phyloP scores from a whole-genome alignment of 2,113 vertebrate species.

The Xenopus borealis region DNA sequence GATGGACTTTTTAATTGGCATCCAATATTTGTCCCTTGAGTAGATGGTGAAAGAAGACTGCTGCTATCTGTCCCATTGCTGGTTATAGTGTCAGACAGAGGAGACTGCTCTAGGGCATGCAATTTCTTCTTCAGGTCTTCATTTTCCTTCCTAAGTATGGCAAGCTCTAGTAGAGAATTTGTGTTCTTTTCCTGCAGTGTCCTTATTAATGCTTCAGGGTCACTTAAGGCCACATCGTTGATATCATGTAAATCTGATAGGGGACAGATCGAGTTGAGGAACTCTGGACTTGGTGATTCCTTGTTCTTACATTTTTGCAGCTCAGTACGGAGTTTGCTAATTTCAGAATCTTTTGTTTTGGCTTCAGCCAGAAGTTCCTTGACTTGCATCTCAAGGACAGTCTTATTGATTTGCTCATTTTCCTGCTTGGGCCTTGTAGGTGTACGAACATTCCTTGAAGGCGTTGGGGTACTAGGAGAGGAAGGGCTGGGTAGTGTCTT shows the following conservation, averaged over 20 bases:
- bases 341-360: constrained; percentile 91
- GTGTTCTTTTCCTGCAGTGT: constrained; percentile 84
- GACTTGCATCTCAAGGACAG: constrained; percentile 82
- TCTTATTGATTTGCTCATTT: constrained; percentile 71
- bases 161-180: constrained; percentile 81
- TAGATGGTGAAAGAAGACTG: constrained; percentile 65
- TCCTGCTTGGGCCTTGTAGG: constrained; percentile 75
- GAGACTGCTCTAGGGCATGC: constrained; percentile 73
- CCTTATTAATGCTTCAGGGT: constrained; percentile 69
- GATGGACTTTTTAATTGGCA: constrained; percentile 57
- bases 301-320: constrained; percentile 79
- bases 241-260: constrained; percentile 45
- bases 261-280: constrained; percentile 51
- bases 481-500: constrained; percentile 83
- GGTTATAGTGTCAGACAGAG: constrained; percentile 63
- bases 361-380: constrained; percentile 90
- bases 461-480: constrained; percentile 77
- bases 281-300: constrained; percentile 54
- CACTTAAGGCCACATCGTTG: constrained; percentile 50
- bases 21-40: constrained; percentile 66
- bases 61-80: constrained; percentile 66
- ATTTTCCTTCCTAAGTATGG: constrained; percentile 83
- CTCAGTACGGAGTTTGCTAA: constrained; percentile 84
- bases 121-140: constrained; percentile 82
- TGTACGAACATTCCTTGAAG: constrained; percentile 76